Evolutionary conservation across 2,888 invertebrate genomes (phyloP), one percentile per base, ranked within the genome.

Genomic region (Xiphydria camelus): DNA sequence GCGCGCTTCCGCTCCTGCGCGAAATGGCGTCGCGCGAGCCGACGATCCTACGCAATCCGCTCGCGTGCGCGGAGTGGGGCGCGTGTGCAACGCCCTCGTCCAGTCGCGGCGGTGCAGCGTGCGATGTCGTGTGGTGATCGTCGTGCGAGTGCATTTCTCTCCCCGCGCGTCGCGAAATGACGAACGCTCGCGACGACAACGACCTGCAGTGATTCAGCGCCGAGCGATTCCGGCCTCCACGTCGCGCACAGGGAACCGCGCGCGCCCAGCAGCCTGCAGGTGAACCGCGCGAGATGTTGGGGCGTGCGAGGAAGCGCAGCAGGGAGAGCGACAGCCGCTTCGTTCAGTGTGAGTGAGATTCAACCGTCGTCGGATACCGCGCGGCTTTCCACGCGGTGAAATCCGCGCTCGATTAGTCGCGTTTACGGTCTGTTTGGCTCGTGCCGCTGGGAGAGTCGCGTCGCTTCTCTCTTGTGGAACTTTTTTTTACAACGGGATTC

Each of bases 151-250:
- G 6, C 18, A 15, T 4, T 18, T 18, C 34, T 10, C 18, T 18
- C 9, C 9, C 10, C 34, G 15, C 14, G 12, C 10, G 15, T 21
- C 31, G 37, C 31, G 18, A 39, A 32, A 32, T 22, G 44, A 44
- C 23, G 31, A 55, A 49, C 52, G 47, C 55, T 55, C 53, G 49
- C 48, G 51, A 41, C 47, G 43, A 39, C 41, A 23, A 38, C 18
- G 52, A 62, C n/a, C n/a, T n/a, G n/a, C n/a, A n/a, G 64, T 66
- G 66, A 66, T 62, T 65, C 63, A 64, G 57, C 54, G 56, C 29
- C 47, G 47, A 62, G 57, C 53, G 49, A 57, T 59, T 58, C 19
- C 19, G 15, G 18, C 18, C 23, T 6, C 10, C 22, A 3, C 21
- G 37, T 37, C 17, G 6, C 14, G n/a, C n/a, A n/a, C n/a, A n/a